phyloP scores from a whole-genome alignment of 2,113 vertebrate genomes.

The Centrocercus urophasianus region DNA sequence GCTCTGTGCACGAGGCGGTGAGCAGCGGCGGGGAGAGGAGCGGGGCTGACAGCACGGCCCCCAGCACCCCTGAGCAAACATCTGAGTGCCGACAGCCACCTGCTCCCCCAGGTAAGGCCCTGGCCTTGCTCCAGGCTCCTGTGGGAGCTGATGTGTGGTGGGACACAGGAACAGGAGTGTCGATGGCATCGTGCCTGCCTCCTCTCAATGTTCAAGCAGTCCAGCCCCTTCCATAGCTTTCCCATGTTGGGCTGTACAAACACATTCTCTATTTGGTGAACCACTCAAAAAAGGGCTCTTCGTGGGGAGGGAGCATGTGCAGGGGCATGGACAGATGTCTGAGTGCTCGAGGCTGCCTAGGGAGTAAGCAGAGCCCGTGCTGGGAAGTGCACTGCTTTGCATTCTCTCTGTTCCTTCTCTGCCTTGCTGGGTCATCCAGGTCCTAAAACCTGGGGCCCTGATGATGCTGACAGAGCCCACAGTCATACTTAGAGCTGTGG shows the following conservation, averaged over 20 bases:
- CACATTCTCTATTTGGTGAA: neutral
- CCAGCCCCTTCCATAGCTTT: neutral
- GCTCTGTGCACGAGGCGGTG: neutral
- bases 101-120: neutral
- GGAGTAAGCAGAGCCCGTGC: conserved; percentile 23
- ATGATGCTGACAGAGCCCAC: neutral
- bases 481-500: fast-evolving
- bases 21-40: neutral
- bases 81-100: neutral
- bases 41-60: neutral
- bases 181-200: neutral
- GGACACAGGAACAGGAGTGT: neutral
- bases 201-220: fast-evolving
- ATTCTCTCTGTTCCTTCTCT: neutral
- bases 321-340: conserved; percentile 22
- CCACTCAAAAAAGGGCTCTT: neutral
- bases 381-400: fast-evolving
- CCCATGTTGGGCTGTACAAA: neutral
- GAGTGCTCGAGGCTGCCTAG: conserved; percentile 7
- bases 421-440: fast-evolving
- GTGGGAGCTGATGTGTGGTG: fast-evolving
- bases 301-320: neutral
- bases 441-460: neutral
- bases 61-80: conserved; percentile 14
- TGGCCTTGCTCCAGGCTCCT: fast-evolving